Evolutionary conservation across 2,797 vertebrate genomes (phyloP).

Genomic region (Pitangus sulphuratus): DNA sequence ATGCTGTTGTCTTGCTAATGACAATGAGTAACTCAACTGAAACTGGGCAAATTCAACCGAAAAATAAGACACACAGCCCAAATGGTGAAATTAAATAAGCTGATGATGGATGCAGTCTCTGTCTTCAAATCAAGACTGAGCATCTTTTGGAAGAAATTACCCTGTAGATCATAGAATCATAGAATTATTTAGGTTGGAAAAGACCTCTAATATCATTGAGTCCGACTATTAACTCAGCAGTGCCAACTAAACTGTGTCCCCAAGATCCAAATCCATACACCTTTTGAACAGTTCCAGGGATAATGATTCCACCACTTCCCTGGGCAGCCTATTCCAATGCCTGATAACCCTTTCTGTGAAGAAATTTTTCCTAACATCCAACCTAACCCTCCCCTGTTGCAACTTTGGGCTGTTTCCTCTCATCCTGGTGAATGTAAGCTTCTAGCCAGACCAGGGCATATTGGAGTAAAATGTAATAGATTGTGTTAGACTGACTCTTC

Average conservation of each 20-base stretch:
- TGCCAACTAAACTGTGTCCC: background rate
- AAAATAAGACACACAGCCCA: background rate
- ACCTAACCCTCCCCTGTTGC: background rate
- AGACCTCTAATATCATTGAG: background rate
- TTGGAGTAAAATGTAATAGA: background rate
- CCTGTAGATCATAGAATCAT: background rate
- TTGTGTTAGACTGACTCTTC: background rate
- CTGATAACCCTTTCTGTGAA: background rate
- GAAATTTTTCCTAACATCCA: background rate
- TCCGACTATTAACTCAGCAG: background rate
- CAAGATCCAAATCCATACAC: background rate
- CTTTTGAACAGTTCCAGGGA: background rate
- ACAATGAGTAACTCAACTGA: background rate
- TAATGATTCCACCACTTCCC: background rate
- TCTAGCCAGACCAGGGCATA: background rate
- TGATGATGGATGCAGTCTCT: background rate
- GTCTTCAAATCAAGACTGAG: background rate
- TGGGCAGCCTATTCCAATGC: background rate
- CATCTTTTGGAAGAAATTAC: background rate
- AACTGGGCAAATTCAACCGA: background rate
- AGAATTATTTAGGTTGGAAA: background rate
- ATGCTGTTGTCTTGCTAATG: background rate
- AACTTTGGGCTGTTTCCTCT: background rate
- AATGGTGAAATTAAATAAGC: background rate
- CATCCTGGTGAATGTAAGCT: background rate